A percentile compares a stretch with the other conserved stretches of the same genome.
Evolutionary conservation across 2,888 invertebrate species (phyloP).

Genomic region (Drosophila suboccidentalis): DNA sequence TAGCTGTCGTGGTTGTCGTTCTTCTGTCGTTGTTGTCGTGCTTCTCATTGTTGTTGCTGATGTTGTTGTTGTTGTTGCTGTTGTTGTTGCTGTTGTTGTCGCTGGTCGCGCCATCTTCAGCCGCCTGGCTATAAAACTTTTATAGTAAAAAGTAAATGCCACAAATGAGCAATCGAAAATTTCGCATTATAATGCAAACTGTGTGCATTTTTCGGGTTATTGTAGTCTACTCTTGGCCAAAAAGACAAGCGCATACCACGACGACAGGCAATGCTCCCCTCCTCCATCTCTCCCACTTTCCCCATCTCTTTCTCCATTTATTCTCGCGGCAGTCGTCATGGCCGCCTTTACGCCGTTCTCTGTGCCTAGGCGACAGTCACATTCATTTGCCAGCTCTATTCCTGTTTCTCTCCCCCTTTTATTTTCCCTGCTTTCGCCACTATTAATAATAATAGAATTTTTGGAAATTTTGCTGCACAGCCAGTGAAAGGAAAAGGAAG

Average conservation of each 20-base stretch:
- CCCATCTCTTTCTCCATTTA: background rate
- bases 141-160: slow-evolving; percentile 80
- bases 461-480: slow-evolving; percentile 71
- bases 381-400: slow-evolving; percentile 47
- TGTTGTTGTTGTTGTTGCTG: slow-evolving; percentile 11
- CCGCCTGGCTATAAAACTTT: slow-evolving; percentile 72
- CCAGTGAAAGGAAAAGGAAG: slow-evolving; percentile 73
- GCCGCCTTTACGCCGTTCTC: slow-evolving; percentile 45
- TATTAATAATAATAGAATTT: slow-evolving; percentile 80
- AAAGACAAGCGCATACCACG: slow-evolving; percentile 72
- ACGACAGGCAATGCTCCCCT: slow-evolving; percentile 17
- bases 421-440: slow-evolving; percentile 39
- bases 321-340: slow-evolving; percentile 63
- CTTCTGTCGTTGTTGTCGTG: slow-evolving; percentile 1
- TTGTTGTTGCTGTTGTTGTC: slow-evolving; percentile 15
- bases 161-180: slow-evolving; percentile 84
- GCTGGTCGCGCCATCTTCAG: slow-evolving; percentile 54
- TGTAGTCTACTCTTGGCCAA: slow-evolving; percentile 64
- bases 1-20: slow-evolving; percentile 55
- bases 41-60: background rate
- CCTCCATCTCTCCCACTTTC: background rate
- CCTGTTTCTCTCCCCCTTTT: background rate
- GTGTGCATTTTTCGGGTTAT: slow-evolving; percentile 80
- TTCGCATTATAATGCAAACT: slow-evolving; percentile 82
- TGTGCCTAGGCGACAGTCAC: slow-evolving; percentile 37